Conservation (phyloP, 1,140 invertebrate genomes). For the Drosophila ogumai region DNA sequence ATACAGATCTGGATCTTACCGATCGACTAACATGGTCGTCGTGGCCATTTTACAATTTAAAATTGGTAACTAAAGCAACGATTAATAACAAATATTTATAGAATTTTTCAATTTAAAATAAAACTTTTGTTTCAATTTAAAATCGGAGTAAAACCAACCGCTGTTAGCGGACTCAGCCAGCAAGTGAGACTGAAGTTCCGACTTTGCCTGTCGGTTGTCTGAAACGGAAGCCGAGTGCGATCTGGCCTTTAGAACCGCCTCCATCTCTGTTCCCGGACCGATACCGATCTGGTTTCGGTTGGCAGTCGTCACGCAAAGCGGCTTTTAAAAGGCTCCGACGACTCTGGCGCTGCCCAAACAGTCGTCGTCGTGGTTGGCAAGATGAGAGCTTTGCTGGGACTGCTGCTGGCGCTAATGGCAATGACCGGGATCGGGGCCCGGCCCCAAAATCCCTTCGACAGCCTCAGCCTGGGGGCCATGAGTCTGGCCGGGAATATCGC, state of each 20-base stretch:
- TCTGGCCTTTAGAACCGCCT: neutral
- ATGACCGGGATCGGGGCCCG: slow-evolving; percentile 2
- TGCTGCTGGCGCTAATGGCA: slow-evolving; percentile 20
- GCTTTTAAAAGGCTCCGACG: slow-evolving; percentile 29
- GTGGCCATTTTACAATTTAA: too few relatives aligned
- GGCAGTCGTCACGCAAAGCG: slow-evolving; percentile 14
- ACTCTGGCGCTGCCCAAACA: neutral
- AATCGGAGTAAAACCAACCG: too few relatives aligned
- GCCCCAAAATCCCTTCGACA: slow-evolving; percentile 53
- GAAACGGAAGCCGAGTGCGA: slow-evolving; percentile 27
- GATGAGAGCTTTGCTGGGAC: slow-evolving; percentile 24
- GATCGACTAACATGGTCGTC: too few relatives aligned
- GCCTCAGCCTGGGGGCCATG: slow-evolving; percentile 49
- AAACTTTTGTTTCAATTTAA: too few relatives aligned
- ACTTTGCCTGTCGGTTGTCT: too few relatives aligned
- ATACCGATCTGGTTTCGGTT: neutral
- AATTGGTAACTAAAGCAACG: too few relatives aligned
- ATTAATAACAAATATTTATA: too few relatives aligned
- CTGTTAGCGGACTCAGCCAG: too few relatives aligned
- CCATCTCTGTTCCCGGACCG: neutral
- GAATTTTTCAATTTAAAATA: too few relatives aligned
- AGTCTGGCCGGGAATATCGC: slow-evolving; percentile 47
- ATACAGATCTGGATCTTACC: too few relatives aligned
- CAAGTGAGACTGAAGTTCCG: too few relatives aligned
- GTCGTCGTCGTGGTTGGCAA: neutral